Evolutionary conservation across 2,113 vertebrate genomes (phyloP).

Genomic region (Podocnemis expansa): DNA sequence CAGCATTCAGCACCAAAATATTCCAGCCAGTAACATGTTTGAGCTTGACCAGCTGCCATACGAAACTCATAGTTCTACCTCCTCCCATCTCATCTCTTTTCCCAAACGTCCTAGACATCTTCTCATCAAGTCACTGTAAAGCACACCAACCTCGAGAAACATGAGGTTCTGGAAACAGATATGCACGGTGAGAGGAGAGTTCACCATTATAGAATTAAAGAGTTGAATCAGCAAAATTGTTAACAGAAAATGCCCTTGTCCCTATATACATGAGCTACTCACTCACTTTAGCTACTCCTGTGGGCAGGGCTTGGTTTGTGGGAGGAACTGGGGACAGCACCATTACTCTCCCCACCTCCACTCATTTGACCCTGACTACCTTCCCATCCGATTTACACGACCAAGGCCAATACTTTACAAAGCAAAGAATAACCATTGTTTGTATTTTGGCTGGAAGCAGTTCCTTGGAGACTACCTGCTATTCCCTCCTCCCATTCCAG

Average conservation of each 20-base stretch:
- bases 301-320: not conserved
- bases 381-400: not conserved
- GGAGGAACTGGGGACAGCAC: not conserved
- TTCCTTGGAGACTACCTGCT: not conserved
- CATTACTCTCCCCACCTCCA: not conserved
- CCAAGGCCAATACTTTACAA: not conserved
- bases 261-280: no score
- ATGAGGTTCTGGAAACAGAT: not conserved
- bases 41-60: not conserved
- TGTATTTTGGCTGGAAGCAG: not conserved
- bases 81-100: no score
- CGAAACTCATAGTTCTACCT: not conserved
- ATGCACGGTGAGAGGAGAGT: not conserved
- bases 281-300: no score
- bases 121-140: not conserved
- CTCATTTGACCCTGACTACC: not conserved
- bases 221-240: not conserved
- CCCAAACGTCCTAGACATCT: not conserved
- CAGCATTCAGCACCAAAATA: not conserved
- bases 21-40: not conserved
- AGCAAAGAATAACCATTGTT: fast-evolving
- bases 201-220: no score
- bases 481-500: conserved; percentile 2
- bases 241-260: not conserved
- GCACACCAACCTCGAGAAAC: not conserved